Base-by-base conservation (phyloP, 64 coral and sea anemone genomes). In the Montipora capricornis region DNA sequence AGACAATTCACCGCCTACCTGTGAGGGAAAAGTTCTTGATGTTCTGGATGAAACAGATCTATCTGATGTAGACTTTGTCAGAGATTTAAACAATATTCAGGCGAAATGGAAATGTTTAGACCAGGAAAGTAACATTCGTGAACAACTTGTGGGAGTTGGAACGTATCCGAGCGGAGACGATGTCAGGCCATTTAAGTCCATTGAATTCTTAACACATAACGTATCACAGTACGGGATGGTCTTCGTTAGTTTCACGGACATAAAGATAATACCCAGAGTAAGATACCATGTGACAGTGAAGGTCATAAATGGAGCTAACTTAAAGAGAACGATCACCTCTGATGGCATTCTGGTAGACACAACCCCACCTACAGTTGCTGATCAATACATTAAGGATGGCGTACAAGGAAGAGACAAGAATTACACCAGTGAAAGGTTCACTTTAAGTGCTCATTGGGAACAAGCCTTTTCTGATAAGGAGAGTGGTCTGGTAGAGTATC, bases 341-440 rank as follows among this genome's bases (percentile, higher is more conserved):
- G 97, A 98, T 92, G 97, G 97, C 58, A 98, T 98, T 9, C 7
- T 95, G 6, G 73, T 98, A 44, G 97, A 98, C 49, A 94, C 46
- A 8, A 89, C 94, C 13, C 82, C 68, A 12, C 97, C 97, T 1
- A 78, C 88, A 10, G 97, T 98, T 57, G 77, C 94, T 44, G 17
- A 37, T 26, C 20, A 88, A 2, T 94, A 83, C 14, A 98, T 98
- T 37, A 95, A 91, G 73, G 97, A 98, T 82, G 97, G 97, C 71
- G 10, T 84, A 45, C 5, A 68, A 78, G 91, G 83, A 62, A 78
- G 48, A 29, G 97, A 98, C 83, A 83, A n/a, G 22, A 95, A 98
- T 29, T 98, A 82, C 26, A 98, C 64, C 7, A 88, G 16, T 4
- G 88, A 91, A 10, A 77, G 75, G 9, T 95, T 78, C 7, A 13